phyloP scores from a whole-genome alignment of 2,797 vertebrate genomes.

The Diglossa cyanea region DNA sequence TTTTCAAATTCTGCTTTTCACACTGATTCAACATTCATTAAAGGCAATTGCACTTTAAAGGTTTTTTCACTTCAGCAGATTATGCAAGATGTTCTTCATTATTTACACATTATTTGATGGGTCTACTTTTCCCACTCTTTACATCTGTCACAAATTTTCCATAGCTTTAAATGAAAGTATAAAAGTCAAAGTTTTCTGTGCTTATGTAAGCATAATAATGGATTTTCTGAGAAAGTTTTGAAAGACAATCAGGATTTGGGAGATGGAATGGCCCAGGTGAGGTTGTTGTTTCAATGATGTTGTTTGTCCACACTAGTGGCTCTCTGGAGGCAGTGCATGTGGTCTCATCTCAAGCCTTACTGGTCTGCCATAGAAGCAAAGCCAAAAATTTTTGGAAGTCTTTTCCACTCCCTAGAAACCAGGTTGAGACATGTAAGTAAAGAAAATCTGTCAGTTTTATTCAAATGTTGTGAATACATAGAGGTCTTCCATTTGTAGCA shows the following conservation, averaged over 20 bases:
- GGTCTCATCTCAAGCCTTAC: neutral
- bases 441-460: neutral
- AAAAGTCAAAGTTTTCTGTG: neutral
- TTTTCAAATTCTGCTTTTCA: neutral
- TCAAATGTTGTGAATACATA: neutral
- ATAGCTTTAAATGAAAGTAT: neutral
- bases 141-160: neutral
- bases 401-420: neutral
- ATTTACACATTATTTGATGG: neutral
- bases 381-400: neutral
- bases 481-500: neutral
- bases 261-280: neutral
- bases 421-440: neutral
- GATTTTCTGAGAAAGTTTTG: neutral
- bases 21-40: neutral
- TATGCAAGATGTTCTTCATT: neutral
- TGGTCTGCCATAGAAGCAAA: neutral
- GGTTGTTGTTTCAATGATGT: neutral
- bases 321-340: neutral
- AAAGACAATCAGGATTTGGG: neutral
- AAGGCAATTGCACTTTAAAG: neutral
- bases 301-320: neutral
- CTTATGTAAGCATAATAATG: neutral
- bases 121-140: neutral
- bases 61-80: neutral